A percentile compares a stretch with the other conserved stretches of the same genome.
Conservation (phyloP, 2,888 invertebrate genomes). For the Mythimna pallens region DNA sequence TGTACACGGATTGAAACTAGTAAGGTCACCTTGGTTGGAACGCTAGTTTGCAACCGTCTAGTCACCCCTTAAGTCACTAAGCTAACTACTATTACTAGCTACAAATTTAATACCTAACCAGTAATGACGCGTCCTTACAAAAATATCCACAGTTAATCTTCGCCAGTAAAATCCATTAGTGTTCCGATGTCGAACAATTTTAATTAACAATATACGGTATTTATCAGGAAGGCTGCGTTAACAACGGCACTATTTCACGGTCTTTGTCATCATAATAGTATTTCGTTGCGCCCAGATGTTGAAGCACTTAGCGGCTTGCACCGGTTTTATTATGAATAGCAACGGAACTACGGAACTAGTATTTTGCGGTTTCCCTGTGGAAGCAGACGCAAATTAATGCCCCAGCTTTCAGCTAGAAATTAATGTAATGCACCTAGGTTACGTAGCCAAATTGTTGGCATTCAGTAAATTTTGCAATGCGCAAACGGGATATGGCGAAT, state of each 20-base stretch:
- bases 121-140: background rate
- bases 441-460: conserved; percentile 87
- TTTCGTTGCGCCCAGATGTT: conserved; percentile 87
- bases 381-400: conserved; percentile 89
- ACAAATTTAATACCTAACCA: no score
- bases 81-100: no score
- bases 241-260: conserved; percentile 68
- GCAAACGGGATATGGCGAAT: conserved; percentile 71
- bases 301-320: conserved; percentile 88
- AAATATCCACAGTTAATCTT: conserved; percentile 12
- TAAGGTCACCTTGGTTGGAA: no score
- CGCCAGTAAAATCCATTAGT: conserved; percentile 37
- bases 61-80: no score
- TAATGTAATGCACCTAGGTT: conserved; percentile 90
- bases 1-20: no score
- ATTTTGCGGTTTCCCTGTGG: conserved; percentile 88
- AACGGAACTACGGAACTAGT: conserved; percentile 89
- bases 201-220: conserved; percentile 58
- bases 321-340: conserved; percentile 90
- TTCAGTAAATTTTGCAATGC: conserved; percentile 82
- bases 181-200: conserved; percentile 54
- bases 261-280: conserved; percentile 86
- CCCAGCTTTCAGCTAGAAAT: conserved; percentile 88
- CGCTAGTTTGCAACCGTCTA: no score
- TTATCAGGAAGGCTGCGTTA: conserved; percentile 59